phyloP scores from a whole-genome alignment of 2,888 invertebrate species.

The Spodoptera picta region DNA sequence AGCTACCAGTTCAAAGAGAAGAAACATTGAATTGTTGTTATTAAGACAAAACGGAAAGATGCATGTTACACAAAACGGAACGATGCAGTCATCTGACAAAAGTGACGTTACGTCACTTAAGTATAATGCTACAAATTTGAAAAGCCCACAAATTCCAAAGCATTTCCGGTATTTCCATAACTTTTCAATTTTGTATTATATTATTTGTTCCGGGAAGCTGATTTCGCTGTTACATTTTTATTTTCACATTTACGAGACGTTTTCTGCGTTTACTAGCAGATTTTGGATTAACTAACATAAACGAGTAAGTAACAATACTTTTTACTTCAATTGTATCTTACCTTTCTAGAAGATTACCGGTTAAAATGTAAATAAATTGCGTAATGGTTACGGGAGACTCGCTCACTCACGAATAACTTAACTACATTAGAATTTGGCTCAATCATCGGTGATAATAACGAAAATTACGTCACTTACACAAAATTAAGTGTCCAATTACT shows the following conservation, averaged over 20 bases:
- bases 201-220: conserved; percentile 39
- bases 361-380: conserved; percentile 57
- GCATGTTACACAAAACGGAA: conserved; percentile 53
- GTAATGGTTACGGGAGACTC: conserved; percentile 36
- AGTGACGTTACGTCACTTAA: conserved; percentile 50
- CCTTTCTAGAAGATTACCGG: conserved; percentile 49
- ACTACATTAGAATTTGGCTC: conserved; percentile 27
- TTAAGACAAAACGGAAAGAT: background rate
- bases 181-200: conserved; percentile 1
- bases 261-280: conserved; percentile 40
- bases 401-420: conserved; percentile 35
- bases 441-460: conserved; percentile 49
- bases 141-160: conserved; percentile 21
- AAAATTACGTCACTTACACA: conserved; percentile 54
- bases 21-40: background rate
- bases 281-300: conserved; percentile 24
- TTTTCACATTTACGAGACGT: conserved; percentile 52
- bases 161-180: background rate
- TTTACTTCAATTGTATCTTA: conserved; percentile 7
- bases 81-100: conserved; percentile 64
- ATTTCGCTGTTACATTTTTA: conserved; percentile 34
- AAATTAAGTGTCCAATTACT: conserved; percentile 36
- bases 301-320: conserved; percentile 48
- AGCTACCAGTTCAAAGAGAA: no score
- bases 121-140: conserved; percentile 55